Evolutionary conservation across 2,888 invertebrate species (phyloP), one percentile per base, ranked within the genome.

Genomic region (Ligdia adustata): DNA sequence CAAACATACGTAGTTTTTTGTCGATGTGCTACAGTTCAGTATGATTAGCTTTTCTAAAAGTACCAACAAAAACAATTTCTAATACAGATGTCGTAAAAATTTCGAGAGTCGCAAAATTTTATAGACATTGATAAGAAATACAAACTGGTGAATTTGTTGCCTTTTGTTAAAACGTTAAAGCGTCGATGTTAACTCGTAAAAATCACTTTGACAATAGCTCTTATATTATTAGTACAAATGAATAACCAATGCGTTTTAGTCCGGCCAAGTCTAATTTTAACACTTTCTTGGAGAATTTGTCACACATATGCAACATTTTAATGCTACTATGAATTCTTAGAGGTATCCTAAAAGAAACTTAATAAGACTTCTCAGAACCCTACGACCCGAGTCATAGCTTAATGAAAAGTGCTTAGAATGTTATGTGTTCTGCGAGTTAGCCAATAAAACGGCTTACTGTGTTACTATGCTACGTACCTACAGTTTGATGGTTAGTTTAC

Each of bases 261-360:
- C 38, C 22, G 35, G 44, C 43, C 34, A 46, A 46, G 9, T 32
- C 31, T 45, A 42, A 38, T 34, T 52, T 50, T 57, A 28, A 49
- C 59, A 55, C 49, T 38, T 39, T 48, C 24, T 32, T 12, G n/a
- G 57, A 46, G 44, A 53, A 49, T 41, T 35, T 28, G 38, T 48
- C 60, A 60, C 47, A 33, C 45, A 16, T 28, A 43, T 52, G 57
- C 47, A 40, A 60, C 49, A 57, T 57, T 49, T 55, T 51, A 59
- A 54, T 53, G 40, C 41, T 11, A 38, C 43, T 5, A 27, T 29
- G 14, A 37, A 14, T 46, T 52, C 50, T 44, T 4, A 28, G 52
- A 48, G 37, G 34, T 43, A 32, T 38, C 34, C 24, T 45, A 38
- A 57, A 50, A 47, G 15, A 40, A 15, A 13, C 11, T 33, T 22